Conservation (phyloP, 1,140 invertebrate genomes). For the Eriosoma lanigerum region DNA sequence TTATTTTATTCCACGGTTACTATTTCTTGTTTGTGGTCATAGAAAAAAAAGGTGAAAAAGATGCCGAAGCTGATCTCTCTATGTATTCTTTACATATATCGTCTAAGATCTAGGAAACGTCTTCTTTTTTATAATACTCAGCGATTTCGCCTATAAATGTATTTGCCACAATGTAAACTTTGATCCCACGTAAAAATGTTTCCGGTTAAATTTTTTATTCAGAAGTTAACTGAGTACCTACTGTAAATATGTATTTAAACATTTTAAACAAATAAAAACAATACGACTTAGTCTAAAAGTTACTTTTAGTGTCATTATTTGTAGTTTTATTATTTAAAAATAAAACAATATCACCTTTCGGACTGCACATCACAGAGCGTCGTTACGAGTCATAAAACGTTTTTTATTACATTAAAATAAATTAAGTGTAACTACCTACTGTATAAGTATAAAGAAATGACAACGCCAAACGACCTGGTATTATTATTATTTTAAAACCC, state of each 20-base stretch:
- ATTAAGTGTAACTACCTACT: constrained; percentile 22
- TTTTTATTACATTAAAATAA: constrained; percentile 11
- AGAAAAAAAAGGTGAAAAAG: background rate
- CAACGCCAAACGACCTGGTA: too few relatives aligned
- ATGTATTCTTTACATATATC: background rate
- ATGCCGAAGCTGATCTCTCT: background rate
- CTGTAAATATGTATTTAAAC: background rate
- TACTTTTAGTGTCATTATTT: constrained; percentile 4
- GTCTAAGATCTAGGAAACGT: constrained; percentile 6
- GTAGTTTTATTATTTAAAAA: background rate
- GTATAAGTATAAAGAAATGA: too few relatives aligned
- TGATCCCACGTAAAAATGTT: background rate
- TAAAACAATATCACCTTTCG: constrained; percentile 16
- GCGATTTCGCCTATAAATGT: constrained; percentile 13
- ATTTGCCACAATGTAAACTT: background rate
- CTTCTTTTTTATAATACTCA: constrained; percentile 16
- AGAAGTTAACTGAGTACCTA: background rate
- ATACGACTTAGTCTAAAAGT: background rate
- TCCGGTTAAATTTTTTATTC: background rate
- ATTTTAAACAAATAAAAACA: background rate
- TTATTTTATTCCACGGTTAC: background rate
- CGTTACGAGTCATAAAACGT: constrained; percentile 1
- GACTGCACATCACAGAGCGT: background rate
- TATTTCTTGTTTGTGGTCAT: background rate
- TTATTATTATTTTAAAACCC: too few relatives aligned